Percentiles rank a stretch among this genome's conserved stretches.
phyloP scores from a whole-genome alignment of 2,888 invertebrate species.

The Drosophila aldrichi region DNA sequence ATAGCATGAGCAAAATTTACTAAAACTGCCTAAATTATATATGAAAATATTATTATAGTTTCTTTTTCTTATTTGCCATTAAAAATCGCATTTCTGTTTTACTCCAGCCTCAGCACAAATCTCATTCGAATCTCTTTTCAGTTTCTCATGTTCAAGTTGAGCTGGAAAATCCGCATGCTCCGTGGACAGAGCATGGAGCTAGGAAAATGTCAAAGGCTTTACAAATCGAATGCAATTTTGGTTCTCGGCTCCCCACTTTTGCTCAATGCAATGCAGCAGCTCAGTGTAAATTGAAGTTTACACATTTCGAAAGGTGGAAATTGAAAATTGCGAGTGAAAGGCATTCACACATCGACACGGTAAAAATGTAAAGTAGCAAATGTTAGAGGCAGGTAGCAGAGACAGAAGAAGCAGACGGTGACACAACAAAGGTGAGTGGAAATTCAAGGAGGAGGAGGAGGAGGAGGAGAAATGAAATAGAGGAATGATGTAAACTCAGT shows the following conservation, averaged over 20 bases:
- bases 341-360: conserved; percentile 65
- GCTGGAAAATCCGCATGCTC: background rate
- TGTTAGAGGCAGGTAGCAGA: conserved; percentile 40
- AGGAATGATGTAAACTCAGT: background rate
- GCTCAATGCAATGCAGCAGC: conserved; percentile 12
- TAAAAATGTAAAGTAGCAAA: conserved; percentile 73
- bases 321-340: conserved; percentile 73
- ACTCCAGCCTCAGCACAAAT: background rate
- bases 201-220: conserved; percentile 28
- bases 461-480: background rate
- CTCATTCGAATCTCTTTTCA: background rate
- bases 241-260: conserved; percentile 15
- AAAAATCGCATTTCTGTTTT: background rate
- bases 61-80: background rate
- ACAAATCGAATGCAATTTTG: conserved; percentile 68
- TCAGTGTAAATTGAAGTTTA: conserved; percentile 70
- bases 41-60: background rate
- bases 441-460: conserved; percentile 28
- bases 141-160: background rate
- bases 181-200: conserved; percentile 32
- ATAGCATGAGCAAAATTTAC: too few species aligned
- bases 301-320: conserved; percentile 75
- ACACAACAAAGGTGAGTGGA: conserved; percentile 6
- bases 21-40: too few species aligned
- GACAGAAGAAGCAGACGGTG: background rate